Evolutionary conservation across 2,888 invertebrate genomes (phyloP), one percentile per base, ranked within the genome.

Genomic region (Oxytorus armatus): DNA sequence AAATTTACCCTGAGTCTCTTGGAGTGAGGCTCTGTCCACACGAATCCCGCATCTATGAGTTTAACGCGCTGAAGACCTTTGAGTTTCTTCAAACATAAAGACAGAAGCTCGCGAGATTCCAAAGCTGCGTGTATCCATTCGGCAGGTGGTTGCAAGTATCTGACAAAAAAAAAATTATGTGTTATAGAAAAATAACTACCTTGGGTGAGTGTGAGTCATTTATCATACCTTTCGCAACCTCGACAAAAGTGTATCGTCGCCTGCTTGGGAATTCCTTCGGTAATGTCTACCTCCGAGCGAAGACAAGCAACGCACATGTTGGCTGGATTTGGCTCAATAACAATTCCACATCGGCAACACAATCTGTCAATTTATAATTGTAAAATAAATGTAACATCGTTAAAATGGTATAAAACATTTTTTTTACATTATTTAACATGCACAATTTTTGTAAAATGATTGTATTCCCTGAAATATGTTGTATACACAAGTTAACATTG

Each of bases 1-100:
- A 57, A 68, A 63, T 70, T 75, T 81, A 98, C 96, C 93, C 99
- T 99, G 68, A 99, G 95, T 84, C 99, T 94, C 92, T 98, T 98
- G 0, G 99, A 99, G 93, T 99, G 99, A 42, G 99, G 98, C 90
- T 99, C 99, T 8, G 99, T 99, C 99, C 99, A 99, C 2, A 98
- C 95, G 93, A 99, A 99, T 0, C 96, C 96, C 47, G 99, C 99
- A 94, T 99, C 99, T 70, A 99, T 94, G 14, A 99, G 93, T 89
- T 98, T 97, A 0, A 99, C 97, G 89, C 96, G 95, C 88, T 95
- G 96, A 5, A 99, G 93, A 0, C 98, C 98, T 92, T 97, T 99
- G 23, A 99, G 92, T 89, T 96, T 97, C 90, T 98, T 98, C 65
- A 99, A 93, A 87, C 99, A 99, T 0, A 99, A 92, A 0, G 96